A percentile compares a stretch with the other conserved stretches of the same genome.
Conservation (phyloP, 1,140 invertebrate species). For the Camponotus pennsylvanicus region DNA sequence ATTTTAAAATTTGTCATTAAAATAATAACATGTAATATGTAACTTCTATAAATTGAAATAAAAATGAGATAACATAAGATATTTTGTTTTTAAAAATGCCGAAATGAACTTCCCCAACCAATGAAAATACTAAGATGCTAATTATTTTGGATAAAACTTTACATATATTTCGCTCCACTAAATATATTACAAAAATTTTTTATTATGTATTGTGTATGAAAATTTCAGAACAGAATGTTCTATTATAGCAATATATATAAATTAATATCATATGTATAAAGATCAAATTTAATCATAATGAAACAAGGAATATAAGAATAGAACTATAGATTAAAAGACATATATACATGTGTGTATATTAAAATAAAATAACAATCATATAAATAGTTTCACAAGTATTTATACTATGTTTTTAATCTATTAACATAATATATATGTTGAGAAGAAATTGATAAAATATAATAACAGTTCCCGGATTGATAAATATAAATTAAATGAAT, state of each 20-base stretch:
- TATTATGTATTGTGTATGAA: neutral
- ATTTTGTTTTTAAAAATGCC: conserved; percentile 36
- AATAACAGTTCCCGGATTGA: neutral
- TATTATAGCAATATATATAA: too few relatives aligned
- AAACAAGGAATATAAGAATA: neutral
- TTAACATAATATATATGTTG: conserved; percentile 19
- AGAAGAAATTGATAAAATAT: conserved; percentile 43
- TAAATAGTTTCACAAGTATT: conserved; percentile 46
- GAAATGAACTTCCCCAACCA: conserved; percentile 63
- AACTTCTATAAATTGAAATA: conserved; percentile 71
- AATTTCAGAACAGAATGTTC: neutral
- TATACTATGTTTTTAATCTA: conserved; percentile 2
- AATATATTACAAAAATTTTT: conserved; percentile 9
- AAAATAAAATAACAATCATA: neutral
- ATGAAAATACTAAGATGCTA: conserved; percentile 32
- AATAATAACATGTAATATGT: conserved; percentile 65
- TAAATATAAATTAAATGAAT: conserved; percentile 15
- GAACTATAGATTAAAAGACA: too few relatives aligned
- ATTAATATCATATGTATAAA: too few relatives aligned
- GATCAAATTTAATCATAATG: neutral
- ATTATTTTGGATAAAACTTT: conserved; percentile 54
- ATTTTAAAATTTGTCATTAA: conserved; percentile 64
- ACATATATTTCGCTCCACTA: neutral
- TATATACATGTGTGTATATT: too few relatives aligned
- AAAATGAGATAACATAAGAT: conserved; percentile 63